Conservation (phyloP, 2,888 invertebrate genomes). For the Amiota mariae region DNA sequence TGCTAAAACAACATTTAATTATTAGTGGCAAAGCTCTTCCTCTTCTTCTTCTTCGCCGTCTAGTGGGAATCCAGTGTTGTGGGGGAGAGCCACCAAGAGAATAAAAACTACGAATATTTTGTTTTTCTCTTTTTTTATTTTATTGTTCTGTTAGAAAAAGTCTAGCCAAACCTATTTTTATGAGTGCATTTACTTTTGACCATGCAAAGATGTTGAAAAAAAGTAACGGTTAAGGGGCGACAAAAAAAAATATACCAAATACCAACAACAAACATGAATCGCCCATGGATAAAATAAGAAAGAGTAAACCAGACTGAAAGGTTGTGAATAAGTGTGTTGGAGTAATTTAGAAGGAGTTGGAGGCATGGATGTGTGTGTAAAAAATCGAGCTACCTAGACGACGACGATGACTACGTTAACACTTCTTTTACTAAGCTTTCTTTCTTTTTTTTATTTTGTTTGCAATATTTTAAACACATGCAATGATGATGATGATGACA, state of each 20-base stretch:
- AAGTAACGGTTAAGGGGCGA: neutral
- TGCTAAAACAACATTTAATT: neutral
- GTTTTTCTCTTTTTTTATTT: too few species aligned
- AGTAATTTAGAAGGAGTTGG: neutral
- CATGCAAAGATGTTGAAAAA: neutral
- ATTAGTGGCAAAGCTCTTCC: neutral
- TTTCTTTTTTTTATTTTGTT: neutral
- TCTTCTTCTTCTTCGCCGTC: too few species aligned
- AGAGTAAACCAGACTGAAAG: neutral
- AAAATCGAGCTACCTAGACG: neutral
- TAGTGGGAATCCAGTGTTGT: neutral
- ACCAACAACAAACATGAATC: slow-evolving; percentile 3
- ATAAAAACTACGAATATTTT: too few species aligned
- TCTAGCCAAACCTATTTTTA: slow-evolving; percentile 25
- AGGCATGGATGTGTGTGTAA: neutral
- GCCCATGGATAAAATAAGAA: slow-evolving; percentile 11
- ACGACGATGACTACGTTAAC: neutral
- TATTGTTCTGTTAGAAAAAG: slow-evolving; percentile 14
- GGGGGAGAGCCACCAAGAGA: too few species aligned
- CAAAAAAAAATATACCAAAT: neutral
- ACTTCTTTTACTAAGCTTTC: neutral
- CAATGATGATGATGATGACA: neutral
- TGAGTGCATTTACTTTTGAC: slow-evolving; percentile 23
- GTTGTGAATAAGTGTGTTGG: neutral
- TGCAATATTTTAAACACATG: slow-evolving; percentile 7